Evolutionary conservation across 1,140 invertebrate species (phyloP).

Genomic region (Drosophila ercepeae): DNA sequence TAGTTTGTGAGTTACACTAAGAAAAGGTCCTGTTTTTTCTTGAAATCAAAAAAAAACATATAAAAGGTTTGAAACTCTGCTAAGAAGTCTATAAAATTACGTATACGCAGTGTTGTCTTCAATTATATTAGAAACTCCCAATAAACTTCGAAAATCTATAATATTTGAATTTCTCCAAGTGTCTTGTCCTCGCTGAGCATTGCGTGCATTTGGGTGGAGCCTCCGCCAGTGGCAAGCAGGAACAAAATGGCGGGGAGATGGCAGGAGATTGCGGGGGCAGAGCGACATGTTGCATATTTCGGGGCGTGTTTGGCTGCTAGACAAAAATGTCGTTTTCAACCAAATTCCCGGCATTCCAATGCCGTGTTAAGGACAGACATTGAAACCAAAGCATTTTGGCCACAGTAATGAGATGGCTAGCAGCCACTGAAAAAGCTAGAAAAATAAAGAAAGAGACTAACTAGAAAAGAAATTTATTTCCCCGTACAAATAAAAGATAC

Average conservation of each 20-base stretch:
- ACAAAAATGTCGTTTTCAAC: constrained; percentile 56
- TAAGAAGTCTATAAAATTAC: neutral
- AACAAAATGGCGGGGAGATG: constrained; percentile 10
- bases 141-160: too few relatives aligned
- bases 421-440: constrained; percentile 1
- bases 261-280: constrained; percentile 12
- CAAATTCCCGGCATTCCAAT: constrained; percentile 54
- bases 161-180: neutral
- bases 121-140: neutral
- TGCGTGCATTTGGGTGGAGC: constrained; percentile 56
- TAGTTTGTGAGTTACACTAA: constrained; percentile 22
- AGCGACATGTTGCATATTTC: constrained; percentile 60
- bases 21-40: neutral
- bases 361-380: constrained; percentile 60
- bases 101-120: neutral
- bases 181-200: constrained; percentile 24
- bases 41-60: neutral
- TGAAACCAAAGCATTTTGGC: constrained; percentile 40
- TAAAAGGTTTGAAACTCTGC: neutral
- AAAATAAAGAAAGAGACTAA: constrained; percentile 15
- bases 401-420: constrained; percentile 38
- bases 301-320: constrained; percentile 52
- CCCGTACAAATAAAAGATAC: constrained; percentile 17
- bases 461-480: constrained; percentile 23
- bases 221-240: constrained; percentile 10